Conservation (phyloP, 2,113 vertebrate genomes). For the Poicephalus gulielmi region DNA sequence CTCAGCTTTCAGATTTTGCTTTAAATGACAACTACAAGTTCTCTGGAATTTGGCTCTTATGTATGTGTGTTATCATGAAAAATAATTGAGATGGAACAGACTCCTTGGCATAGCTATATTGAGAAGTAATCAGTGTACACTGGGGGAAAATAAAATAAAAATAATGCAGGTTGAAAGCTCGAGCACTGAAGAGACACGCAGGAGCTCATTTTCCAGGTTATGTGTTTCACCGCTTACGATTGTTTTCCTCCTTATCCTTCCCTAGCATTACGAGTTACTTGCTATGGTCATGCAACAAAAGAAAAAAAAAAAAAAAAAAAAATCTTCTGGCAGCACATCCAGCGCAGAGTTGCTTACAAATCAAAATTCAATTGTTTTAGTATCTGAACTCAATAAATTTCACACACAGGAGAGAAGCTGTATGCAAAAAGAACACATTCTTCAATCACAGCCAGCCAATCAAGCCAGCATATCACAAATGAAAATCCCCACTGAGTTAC, state of each 20-base stretch:
- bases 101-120: background rate
- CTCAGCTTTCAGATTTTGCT: background rate
- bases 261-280: background rate
- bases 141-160: background rate
- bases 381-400: background rate
- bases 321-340: background rate
- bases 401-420: background rate
- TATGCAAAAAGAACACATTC: conserved; percentile 15
- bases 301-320: background rate
- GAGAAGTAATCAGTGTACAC: background rate
- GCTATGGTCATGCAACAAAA: background rate
- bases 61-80: rapidly evolving
- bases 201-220: background rate
- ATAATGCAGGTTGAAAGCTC: background rate
- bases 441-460: conserved; percentile 29
- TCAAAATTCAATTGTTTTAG: conserved; percentile 40
- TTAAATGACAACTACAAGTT: background rate
- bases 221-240: rapidly evolving
- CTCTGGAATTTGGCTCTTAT: background rate
- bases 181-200: background rate
- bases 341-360: background rate
- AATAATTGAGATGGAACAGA: background rate
- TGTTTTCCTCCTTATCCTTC: background rate
- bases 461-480: background rate
- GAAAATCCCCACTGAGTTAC: conserved; percentile 27